These are phyloP conservation scores for Andrena bucephala DNA, from an alignment of 2,888 invertebrate species.

Conservation along the genomic window DNA sequence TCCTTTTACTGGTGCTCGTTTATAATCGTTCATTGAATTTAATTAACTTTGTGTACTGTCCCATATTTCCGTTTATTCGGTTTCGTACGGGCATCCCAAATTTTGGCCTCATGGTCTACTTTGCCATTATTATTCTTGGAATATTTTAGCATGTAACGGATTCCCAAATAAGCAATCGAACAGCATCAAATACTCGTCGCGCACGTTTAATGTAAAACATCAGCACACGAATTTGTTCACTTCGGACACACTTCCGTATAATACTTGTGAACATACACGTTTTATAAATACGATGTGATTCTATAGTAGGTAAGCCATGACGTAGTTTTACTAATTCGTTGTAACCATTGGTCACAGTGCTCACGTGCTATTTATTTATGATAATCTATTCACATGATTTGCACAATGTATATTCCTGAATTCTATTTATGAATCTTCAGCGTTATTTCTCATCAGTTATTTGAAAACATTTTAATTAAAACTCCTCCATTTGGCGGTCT, in stretches of 20 bases:
- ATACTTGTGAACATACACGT: background rate
- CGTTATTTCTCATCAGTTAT: background rate
- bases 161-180: background rate
- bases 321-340: constrained; percentile 1
- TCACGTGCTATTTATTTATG: constrained; percentile 15
- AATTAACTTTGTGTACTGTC: constrained; percentile 16
- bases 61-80: constrained; percentile 8
- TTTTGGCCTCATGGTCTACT: background rate
- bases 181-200: background rate
- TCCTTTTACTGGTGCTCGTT: background rate
- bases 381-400: background rate
- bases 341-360: background rate
- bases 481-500: background rate
- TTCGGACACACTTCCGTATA: background rate
- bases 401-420: background rate
- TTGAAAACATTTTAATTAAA: background rate
- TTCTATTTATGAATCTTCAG: background rate
- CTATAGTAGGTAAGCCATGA: background rate
- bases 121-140: background rate
- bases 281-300: background rate
- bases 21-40: background rate
- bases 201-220: background rate
- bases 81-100: background rate
- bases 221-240: background rate
- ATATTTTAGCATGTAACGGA: background rate